Conservation (phyloP, 2,888 invertebrate species). For the Synanthedon vespiformis region DNA sequence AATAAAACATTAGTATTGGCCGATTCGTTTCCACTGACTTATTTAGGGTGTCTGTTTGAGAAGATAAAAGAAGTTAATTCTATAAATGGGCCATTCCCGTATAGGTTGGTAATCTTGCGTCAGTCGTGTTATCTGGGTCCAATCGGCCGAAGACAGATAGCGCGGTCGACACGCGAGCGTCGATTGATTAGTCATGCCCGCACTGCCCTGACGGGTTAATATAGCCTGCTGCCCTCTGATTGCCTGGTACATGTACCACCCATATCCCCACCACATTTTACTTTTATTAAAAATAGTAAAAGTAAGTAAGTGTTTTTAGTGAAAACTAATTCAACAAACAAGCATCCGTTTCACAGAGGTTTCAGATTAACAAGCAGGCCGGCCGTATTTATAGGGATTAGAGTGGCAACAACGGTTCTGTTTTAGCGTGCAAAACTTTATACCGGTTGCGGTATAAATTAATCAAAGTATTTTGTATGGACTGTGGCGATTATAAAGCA, state of each 20-base stretch:
- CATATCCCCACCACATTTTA: background rate
- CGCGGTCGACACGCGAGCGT: conserved; percentile 63
- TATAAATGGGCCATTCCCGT: conserved; percentile 63
- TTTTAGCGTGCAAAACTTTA: conserved; percentile 56
- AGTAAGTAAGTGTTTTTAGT: background rate
- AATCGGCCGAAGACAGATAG: conserved; percentile 68
- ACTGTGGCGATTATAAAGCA: conserved; percentile 46
- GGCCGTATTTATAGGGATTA: conserved; percentile 38
- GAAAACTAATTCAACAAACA: conserved; percentile 16
- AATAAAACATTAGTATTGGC: conserved; percentile 30
- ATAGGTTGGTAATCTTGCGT: conserved; percentile 63
- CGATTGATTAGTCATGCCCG: conserved; percentile 66
- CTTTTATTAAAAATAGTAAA: background rate
- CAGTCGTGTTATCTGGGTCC: conserved; percentile 54
- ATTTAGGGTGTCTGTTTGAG: conserved; percentile 54
- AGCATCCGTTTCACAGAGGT: conserved; percentile 22
- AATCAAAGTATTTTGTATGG: conserved; percentile 58
- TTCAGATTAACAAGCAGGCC: conserved; percentile 48
- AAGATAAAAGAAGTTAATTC: conserved; percentile 66
- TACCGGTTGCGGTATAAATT: conserved; percentile 56
- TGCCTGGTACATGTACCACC: conserved; percentile 30
- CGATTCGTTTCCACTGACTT: conserved; percentile 47
- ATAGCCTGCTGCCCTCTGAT: conserved; percentile 58
- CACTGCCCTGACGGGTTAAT: conserved; percentile 65
- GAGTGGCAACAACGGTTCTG: conserved; percentile 48